Conservation (phyloP, 1,140 invertebrate species). For the Drosophila mayri region DNA sequence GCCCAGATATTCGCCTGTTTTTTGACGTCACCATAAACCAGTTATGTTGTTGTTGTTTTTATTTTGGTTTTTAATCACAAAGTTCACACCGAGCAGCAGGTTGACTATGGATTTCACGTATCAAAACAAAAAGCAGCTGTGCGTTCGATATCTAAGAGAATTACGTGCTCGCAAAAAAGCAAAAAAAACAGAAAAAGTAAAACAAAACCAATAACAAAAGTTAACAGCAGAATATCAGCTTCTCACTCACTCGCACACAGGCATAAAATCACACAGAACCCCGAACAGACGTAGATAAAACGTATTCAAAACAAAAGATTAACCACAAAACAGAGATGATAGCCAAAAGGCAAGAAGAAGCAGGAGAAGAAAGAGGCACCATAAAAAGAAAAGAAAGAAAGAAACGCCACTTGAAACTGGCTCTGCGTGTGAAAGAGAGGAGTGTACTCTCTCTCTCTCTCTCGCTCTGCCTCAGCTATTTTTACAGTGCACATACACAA, state of each 20-base stretch:
- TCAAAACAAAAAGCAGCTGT: slow-evolving; percentile 82
- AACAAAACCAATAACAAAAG: slow-evolving; percentile 36
- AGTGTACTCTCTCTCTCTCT: slow-evolving; percentile 3
- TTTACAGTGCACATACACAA: slow-evolving; percentile 73
- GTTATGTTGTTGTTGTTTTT: slow-evolving; percentile 4
- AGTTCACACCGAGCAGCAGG: slow-evolving; percentile 26
- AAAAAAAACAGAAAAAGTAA: slow-evolving; percentile 22
- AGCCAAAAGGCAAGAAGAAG: slow-evolving; percentile 38
- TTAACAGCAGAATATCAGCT: neutral
- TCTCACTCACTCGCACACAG: slow-evolving; percentile 17
- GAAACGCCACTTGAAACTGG: slow-evolving; percentile 58
- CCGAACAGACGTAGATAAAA: slow-evolving; percentile 61
- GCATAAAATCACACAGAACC: slow-evolving; percentile 14
- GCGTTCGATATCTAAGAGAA: slow-evolving; percentile 52
- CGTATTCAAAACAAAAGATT: slow-evolving; percentile 80
- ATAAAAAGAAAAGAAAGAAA: slow-evolving; percentile 32
- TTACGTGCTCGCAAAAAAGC: slow-evolving; percentile 26
- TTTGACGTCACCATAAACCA: slow-evolving; percentile 21
- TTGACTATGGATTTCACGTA: slow-evolving; percentile 69
- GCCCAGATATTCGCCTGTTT: slow-evolving; percentile 11
- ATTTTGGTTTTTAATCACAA: slow-evolving; percentile 2
- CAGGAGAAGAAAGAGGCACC: slow-evolving; percentile 30
- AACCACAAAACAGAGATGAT: slow-evolving; percentile 49
- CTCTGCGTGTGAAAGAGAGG: slow-evolving; percentile 14
- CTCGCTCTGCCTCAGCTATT: slow-evolving; percentile 66